These are phyloP conservation scores for Tuta absoluta DNA, from an alignment of 2,888 invertebrate species.

Conservation along the genomic window DNA sequence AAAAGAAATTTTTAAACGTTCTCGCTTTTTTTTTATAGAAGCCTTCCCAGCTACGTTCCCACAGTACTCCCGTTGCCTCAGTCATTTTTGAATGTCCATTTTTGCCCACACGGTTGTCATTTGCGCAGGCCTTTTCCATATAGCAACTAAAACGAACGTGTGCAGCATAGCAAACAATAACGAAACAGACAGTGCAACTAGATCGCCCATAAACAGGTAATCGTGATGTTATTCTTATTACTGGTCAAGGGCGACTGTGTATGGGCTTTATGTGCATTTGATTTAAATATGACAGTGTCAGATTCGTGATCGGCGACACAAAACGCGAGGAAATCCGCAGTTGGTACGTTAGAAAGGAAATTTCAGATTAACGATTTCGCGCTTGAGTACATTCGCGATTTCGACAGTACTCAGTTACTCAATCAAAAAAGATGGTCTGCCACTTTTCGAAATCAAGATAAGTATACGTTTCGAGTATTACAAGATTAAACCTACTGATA, in stretches of 20 bases:
- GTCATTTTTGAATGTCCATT: no score
- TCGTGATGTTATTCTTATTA: constrained; percentile 18
- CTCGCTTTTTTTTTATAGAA: no score
- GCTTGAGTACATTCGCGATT: constrained; percentile 1
- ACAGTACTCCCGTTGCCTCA: no score
- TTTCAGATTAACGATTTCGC: constrained; percentile 12
- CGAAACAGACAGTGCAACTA: constrained; percentile 7
- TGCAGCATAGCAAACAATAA: constrained; percentile 10
- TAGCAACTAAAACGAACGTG: background rate
- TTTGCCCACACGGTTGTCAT: background rate
- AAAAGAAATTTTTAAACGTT: no score
- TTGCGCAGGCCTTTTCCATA: background rate
- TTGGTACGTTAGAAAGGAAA: constrained; percentile 14
- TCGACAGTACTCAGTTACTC: background rate
- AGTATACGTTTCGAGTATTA: background rate
- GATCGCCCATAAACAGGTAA: constrained; percentile 15
- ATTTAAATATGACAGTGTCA: background rate
- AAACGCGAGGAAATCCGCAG: constrained; percentile 8
- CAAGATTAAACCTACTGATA: no score
- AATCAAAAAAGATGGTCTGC: background rate
- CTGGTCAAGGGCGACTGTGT: constrained; percentile 15
- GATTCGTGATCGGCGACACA: background rate
- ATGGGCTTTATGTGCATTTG: constrained; percentile 18
- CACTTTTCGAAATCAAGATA: background rate
- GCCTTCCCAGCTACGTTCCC: no score